Conservation (phyloP, 1,140 invertebrate species). For the Ceratosolen solmsi region DNA sequence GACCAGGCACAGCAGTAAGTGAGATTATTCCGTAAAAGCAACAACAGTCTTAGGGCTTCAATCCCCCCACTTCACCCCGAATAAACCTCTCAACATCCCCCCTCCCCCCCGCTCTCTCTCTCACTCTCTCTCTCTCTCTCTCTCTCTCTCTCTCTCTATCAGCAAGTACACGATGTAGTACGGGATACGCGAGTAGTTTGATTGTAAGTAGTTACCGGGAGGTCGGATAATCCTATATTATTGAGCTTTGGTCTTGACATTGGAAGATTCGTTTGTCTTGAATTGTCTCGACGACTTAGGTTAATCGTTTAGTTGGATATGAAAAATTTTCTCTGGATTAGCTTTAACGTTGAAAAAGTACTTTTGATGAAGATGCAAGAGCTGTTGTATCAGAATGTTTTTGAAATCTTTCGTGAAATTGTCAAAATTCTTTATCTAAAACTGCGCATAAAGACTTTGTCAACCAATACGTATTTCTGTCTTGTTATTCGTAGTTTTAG, state of each 20-base stretch:
- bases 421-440: slow-evolving; percentile 1
- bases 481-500: not conserved
- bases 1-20: slow-evolving; percentile 94
- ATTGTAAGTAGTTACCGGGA: too few relatives aligned
- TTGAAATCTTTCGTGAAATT: not conserved
- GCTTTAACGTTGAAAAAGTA: not conserved
- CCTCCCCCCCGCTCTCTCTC: not conserved
- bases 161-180: not conserved
- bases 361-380: not conserved
- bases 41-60: slow-evolving; percentile 1
- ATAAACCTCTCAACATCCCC: too few relatives aligned
- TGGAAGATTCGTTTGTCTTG: not conserved
- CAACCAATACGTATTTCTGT: too few relatives aligned
- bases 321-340: not conserved
- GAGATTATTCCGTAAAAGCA: slow-evolving; percentile 21
- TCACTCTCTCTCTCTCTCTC: too few relatives aligned
- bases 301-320: not conserved
- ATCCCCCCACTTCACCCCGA: too few relatives aligned
- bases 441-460: not conserved
- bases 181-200: not conserved
- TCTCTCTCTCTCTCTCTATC: too few relatives aligned
- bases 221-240: too few relatives aligned
- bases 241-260: not conserved
- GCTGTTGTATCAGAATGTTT: not conserved
- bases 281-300: not conserved